phyloP scores from a whole-genome alignment of 1,140 invertebrate species.

The Pteromalus puparum region DNA sequence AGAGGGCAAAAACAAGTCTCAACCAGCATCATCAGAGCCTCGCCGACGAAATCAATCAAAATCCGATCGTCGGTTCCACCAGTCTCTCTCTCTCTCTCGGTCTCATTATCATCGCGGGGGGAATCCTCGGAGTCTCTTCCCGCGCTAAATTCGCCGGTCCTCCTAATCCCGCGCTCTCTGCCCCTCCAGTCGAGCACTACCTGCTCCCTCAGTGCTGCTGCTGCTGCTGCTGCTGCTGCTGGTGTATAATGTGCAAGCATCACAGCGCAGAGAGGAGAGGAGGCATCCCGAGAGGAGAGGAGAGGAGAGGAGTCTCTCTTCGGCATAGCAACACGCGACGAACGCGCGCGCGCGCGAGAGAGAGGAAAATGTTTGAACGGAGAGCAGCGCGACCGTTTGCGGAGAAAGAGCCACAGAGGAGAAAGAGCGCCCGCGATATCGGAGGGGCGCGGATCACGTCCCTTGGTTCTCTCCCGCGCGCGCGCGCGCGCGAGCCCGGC shows the following conservation, averaged over 20 bases:
- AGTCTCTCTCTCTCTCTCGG: no score
- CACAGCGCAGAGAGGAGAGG: not conserved
- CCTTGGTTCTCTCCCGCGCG: conserved; percentile 13
- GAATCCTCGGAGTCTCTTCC: not conserved
- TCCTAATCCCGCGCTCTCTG: not conserved
- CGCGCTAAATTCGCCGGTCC: conserved; percentile 9
- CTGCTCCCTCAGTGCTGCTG: conserved; percentile 10
- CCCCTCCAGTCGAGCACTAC: not conserved
- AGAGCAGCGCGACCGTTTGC: conserved; percentile 11
- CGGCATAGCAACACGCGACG: conserved; percentile 14
- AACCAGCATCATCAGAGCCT: no score
- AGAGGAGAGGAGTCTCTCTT: not conserved
- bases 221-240: no score
- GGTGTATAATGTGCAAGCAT: conserved; percentile 15
- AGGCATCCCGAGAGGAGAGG: not conserved
- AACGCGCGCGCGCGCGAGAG: not conserved
- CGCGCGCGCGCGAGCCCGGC: no score
- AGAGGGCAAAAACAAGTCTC: no score
- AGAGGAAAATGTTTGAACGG: conserved; percentile 15
- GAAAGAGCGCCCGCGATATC: conserved; percentile 6
- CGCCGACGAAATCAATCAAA: no score
- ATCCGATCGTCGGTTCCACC: no score
- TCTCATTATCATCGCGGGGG: conserved; percentile 21
- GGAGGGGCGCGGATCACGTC: conserved; percentile 28
- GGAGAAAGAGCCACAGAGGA: conserved; percentile 1